Evolutionary conservation across 2,888 invertebrate species (phyloP).

Genomic region (Helobdella robusta): DNA sequence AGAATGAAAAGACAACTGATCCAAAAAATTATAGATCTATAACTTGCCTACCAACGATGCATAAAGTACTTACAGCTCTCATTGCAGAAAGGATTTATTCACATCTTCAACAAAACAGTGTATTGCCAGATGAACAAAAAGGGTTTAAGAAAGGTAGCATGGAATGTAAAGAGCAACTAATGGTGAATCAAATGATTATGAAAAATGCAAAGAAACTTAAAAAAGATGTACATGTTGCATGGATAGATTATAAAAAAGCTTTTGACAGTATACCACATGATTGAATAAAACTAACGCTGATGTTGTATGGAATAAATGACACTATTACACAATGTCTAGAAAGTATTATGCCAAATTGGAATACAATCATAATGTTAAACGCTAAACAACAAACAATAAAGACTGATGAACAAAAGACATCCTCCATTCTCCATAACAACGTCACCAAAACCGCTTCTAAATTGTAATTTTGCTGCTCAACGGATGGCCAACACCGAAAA

Average conservation of each 20-base stretch:
- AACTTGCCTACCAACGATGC: conserved; percentile 3
- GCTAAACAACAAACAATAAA: too few relatives aligned
- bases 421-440: too few relatives aligned
- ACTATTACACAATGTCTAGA: too few relatives aligned
- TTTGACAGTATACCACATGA: too few relatives aligned
- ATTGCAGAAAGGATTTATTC: not conserved
- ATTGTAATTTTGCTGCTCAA: too few relatives aligned
- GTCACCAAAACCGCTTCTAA: too few relatives aligned
- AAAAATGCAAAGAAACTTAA: not conserved
- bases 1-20: not conserved
- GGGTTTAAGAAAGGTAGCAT: not conserved
- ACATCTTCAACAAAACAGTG: not conserved
- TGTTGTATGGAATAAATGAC: too few relatives aligned
- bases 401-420: too few relatives aligned
- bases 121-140: not conserved
- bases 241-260: not conserved
- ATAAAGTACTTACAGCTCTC: not conserved
- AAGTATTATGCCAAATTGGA: too few relatives aligned
- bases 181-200: not conserved
- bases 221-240: not conserved
- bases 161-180: not conserved
- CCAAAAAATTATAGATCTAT: not conserved
- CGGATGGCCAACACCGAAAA: too few relatives aligned
- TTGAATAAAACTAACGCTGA: too few relatives aligned
- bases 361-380: too few relatives aligned